phyloP scores from a whole-genome alignment of 2,797 vertebrate species.

The Cheirogaleus major region DNA sequence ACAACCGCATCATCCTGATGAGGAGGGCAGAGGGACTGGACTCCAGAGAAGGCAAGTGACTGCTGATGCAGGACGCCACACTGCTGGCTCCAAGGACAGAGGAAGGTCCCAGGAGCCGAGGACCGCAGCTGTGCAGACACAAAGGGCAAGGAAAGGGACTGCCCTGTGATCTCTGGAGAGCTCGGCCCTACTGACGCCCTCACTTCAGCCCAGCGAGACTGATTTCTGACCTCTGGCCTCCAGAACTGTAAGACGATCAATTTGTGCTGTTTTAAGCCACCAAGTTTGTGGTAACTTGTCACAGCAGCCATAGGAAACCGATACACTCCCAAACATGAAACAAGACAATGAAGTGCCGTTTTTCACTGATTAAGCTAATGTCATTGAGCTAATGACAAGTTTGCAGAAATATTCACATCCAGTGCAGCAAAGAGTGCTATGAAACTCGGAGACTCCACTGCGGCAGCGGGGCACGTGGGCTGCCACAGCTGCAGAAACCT shows the following conservation, averaged over 20 bases:
- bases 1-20: background rate
- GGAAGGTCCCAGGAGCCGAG: background rate
- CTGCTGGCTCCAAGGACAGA: background rate
- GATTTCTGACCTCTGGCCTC: background rate
- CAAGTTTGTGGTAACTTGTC: fast-evolving
- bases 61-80: fast-evolving
- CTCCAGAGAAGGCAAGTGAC: fast-evolving
- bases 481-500: fast-evolving
- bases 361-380: fast-evolving
- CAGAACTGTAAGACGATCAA: fast-evolving
- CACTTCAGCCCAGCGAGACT: fast-evolving
- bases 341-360: fast-evolving
- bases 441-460: fast-evolving
- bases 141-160: background rate
- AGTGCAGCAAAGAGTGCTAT: fast-evolving
- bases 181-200: fast-evolving
- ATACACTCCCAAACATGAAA: fast-evolving
- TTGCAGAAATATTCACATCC: fast-evolving
- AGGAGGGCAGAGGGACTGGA: background rate
- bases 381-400: too few relatives aligned
- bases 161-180: background rate
- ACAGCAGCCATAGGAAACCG: background rate
- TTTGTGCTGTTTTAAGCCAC: fast-evolving
- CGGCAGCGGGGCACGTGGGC: fast-evolving
- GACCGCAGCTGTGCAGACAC: background rate